Evolutionary conservation across 2,113 vertebrate genomes (phyloP), one percentile per base, ranked within the genome.

Genomic region (Triplophysa siluroides): DNA sequence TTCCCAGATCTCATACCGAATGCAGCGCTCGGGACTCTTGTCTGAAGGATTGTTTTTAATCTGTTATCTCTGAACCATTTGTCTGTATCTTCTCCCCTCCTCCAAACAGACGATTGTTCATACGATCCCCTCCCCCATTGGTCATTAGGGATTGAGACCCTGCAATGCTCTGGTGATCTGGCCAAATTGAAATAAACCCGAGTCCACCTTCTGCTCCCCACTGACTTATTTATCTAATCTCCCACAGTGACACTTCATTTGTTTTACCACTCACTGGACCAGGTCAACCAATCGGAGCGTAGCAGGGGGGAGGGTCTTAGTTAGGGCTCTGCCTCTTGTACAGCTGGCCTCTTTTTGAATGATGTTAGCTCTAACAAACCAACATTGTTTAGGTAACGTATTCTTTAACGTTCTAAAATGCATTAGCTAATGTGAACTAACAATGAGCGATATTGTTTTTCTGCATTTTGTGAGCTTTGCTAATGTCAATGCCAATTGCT

Each of bases 171-270:
- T 88, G 86, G 86, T 78, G 89, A 89, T 90, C 87, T 85, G 87
- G 83, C 88, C 90, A 92, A 92, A 88, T 92, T 92, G 92, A 92
- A 92, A 90, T 89, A 91, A 92, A 92, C 89, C 90, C 88, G 81
- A 85, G 84, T 84, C 86, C 83, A 88, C 88, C 90, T 90, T 88
- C 86, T 84, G 73, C 88, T 85, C 88, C 87, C 83, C 29, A 38
- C 81, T 89, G 75, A 88, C 81, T 91, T 43, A 77, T 88, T 88
- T 87, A 88, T 91, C 89, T 93, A 87, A 90, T 92, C 0, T 71
- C 88, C 87, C 21, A n/a, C 58, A 38, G 78, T 92, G 90, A 90
- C 85, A 89, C 88, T 91, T 90, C 87, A 92, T 91, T 91, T 88
- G 83, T 91, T 89, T 90, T 79, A 78, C 76, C 79, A 10, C 83